phyloP scores from a whole-genome alignment of 2,113 vertebrate species.

The Stigmatopora argus region DNA sequence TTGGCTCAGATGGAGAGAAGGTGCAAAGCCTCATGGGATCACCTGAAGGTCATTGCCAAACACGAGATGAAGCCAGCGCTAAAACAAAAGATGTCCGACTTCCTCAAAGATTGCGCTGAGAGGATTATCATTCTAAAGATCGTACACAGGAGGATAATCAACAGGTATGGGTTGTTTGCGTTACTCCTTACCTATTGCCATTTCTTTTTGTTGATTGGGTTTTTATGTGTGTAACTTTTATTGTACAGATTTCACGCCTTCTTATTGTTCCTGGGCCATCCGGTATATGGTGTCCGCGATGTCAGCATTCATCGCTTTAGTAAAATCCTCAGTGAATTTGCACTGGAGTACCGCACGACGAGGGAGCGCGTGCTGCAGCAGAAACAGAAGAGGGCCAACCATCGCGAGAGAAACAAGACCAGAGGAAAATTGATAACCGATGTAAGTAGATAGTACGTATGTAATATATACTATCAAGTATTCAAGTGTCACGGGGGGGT shows the following conservation, averaged over 20 bases:
- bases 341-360: slow-evolving; percentile 93
- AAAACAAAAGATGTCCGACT: slow-evolving; percentile 95
- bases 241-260: slow-evolving; percentile 89
- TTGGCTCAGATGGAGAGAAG: slow-evolving; percentile 90
- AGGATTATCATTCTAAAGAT: slow-evolving; percentile 96
- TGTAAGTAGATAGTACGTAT: slow-evolving; percentile 71
- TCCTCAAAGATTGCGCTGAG: slow-evolving; percentile 94
- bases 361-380: slow-evolving; percentile 92
- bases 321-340: slow-evolving; percentile 93
- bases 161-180: slow-evolving; percentile 72
- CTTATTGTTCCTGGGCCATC: slow-evolving; percentile 92
- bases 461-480: no score
- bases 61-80: slow-evolving; percentile 91
- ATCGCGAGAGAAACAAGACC: slow-evolving; percentile 98
- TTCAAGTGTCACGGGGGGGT: no score
- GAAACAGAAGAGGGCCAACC: slow-evolving; percentile 93
- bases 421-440: slow-evolving; percentile 98
- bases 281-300: slow-evolving; percentile 82
- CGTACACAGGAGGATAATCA: slow-evolving; percentile 93
- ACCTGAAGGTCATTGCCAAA: slow-evolving; percentile 94
- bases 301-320: slow-evolving; percentile 95
- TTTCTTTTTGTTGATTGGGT: background rate
- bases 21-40: slow-evolving; percentile 98
- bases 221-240: background rate
- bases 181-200: background rate